A percentile compares a stretch with the other conserved stretches of the same genome.
Conservation (phyloP, 1,140 invertebrate species). For the Drosophila pandora region DNA sequence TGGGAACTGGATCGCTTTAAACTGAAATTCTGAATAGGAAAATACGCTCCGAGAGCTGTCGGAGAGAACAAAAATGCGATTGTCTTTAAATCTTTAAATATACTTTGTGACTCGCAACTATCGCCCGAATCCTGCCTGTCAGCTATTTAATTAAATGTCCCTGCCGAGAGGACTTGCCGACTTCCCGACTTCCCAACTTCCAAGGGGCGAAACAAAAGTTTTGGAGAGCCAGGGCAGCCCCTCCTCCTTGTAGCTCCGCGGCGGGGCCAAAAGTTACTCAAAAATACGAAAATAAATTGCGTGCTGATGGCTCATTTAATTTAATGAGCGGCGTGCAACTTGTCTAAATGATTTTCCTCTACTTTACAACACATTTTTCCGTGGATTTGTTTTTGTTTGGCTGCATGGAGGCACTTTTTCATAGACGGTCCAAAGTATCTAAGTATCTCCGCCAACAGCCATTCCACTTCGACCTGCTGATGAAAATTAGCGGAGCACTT, state of each 20-base stretch:
- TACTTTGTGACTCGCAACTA: not conserved
- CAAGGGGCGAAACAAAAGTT: conserved; percentile 27
- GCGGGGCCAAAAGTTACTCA: conserved; percentile 72
- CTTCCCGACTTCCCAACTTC: conserved; percentile 28
- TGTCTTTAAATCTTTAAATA: not conserved
- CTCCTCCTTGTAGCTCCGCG: not conserved
- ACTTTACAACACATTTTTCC: conserved; percentile 44
- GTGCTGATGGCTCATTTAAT: conserved; percentile 84
- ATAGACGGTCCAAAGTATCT: conserved; percentile 5
- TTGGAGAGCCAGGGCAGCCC: conserved; percentile 23
- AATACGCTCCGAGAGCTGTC: too few species aligned
- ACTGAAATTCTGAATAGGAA: too few species aligned
- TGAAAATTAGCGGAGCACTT: conserved; percentile 71
- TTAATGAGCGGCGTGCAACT: conserved; percentile 83
- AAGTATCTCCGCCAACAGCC: conserved; percentile 12
- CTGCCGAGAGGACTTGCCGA: not conserved
- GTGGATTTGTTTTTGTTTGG: conserved; percentile 10
- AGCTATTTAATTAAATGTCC: conserved; percentile 46
- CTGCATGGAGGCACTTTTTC: conserved; percentile 11
- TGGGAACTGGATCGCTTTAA: too few species aligned
- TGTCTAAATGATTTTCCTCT: conserved; percentile 83
- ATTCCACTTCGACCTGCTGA: conserved; percentile 37
- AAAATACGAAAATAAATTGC: conserved; percentile 84
- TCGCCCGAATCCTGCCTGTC: not conserved
- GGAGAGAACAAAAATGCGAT: too few species aligned